These are phyloP conservation scores for Tetramorium alpestre DNA, from an alignment of 1,140 invertebrate genomes.

Conservation along the genomic window DNA sequence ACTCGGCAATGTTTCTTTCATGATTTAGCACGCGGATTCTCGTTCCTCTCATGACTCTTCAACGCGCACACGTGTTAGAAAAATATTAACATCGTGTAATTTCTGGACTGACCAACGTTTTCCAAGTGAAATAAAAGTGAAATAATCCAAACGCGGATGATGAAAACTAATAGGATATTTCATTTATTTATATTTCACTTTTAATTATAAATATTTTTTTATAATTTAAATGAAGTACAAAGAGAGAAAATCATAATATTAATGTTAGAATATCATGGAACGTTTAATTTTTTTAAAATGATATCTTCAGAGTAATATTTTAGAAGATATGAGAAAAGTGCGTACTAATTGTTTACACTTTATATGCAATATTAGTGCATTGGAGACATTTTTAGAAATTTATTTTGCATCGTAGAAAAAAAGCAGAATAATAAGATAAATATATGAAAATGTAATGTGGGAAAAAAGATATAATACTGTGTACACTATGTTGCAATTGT, in stretches of 20 bases:
- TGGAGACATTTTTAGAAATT: slow-evolving; percentile 18
- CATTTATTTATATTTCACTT: not conserved
- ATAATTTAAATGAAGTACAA: not conserved
- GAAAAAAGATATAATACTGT: not conserved
- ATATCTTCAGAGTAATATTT: not conserved
- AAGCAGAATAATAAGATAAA: not conserved
- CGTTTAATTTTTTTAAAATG: not conserved
- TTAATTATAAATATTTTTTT: not conserved
- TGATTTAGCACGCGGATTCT: slow-evolving; percentile 16
- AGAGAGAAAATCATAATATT: not conserved
- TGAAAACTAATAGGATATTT: not conserved
- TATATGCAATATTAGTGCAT: not conserved
- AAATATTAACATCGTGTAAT: not conserved
- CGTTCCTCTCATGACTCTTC: not conserved
- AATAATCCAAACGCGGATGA: not conserved
- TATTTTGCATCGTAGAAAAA: not conserved
- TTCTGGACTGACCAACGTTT: not conserved
- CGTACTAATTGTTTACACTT: not conserved
- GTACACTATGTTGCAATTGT: not conserved
- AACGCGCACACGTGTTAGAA: not conserved
- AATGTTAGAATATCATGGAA: not conserved
- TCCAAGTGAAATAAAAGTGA: not conserved
- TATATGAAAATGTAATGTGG: not conserved
- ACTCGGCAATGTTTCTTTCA: slow-evolving; percentile 38
- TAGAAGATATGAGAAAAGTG: not conserved